phyloP scores from a whole-genome alignment of 64 coral and sea anemone species.

The Catalaphyllia jardinei region DNA sequence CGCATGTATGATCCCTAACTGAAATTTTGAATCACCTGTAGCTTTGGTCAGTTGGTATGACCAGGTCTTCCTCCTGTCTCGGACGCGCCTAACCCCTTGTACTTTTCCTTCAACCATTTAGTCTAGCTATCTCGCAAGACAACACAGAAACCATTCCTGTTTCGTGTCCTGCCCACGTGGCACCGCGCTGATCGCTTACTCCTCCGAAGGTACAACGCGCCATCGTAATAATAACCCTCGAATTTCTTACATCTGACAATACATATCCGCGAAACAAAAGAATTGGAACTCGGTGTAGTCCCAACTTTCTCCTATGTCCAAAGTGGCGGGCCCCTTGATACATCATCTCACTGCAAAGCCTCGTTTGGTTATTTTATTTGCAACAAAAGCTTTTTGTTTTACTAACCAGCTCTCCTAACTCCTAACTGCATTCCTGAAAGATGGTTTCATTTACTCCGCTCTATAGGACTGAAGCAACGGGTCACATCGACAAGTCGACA shows the following conservation, averaged over 20 bases:
- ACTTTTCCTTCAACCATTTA: constrained; percentile 55
- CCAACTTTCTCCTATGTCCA: constrained; percentile 7
- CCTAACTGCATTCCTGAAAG: background rate
- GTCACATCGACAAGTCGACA: background rate
- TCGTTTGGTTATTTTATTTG: background rate
- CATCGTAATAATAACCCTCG: background rate
- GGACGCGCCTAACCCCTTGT: constrained; percentile 58
- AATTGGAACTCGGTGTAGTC: constrained; percentile 3
- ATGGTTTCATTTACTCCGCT: background rate
- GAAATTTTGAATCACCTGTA: constrained; percentile 14
- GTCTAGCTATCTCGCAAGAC: background rate
- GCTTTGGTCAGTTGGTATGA: background rate
- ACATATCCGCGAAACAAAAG: constrained; percentile 12
- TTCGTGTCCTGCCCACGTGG: background rate
- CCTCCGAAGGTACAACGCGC: constrained; percentile 42
- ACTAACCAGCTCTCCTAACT: no score
- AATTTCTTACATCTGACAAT: constrained; percentile 29
- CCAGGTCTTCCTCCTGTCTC: constrained; percentile 39
- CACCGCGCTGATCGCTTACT: constrained; percentile 30
- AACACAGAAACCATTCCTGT: background rate
- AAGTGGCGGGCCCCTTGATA: background rate
- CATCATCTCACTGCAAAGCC: background rate
- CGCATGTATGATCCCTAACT: constrained; percentile 1
- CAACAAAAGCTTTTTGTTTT: background rate
- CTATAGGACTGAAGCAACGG: background rate